Evolutionary conservation across 2,113 vertebrate genomes (phyloP).

Genomic region (Dipodomys spectabilis): DNA sequence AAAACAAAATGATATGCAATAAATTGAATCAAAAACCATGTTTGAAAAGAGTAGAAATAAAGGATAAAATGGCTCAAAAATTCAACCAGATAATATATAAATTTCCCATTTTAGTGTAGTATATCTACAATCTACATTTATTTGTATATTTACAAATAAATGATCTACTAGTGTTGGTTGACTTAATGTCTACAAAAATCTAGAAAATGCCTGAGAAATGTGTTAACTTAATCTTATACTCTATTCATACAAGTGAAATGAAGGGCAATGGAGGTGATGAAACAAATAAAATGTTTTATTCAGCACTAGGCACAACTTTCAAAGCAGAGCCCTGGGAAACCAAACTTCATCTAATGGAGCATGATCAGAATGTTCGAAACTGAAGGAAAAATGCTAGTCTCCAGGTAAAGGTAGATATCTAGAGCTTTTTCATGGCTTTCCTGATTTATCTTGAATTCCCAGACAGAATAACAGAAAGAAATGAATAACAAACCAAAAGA

Average conservation of each 20-base stretch:
- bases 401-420: neutral
- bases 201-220: neutral
- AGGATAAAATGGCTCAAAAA: neutral
- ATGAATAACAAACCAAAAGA: neutral
- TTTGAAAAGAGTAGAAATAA: rapidly evolving
- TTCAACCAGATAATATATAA: neutral
- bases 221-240: neutral
- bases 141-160: neutral
- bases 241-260: neutral
- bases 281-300: neutral
- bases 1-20: neutral
- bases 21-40: neutral
- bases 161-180: neutral
- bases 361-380: neutral
- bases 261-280: neutral
- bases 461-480: neutral
- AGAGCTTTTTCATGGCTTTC: neutral
- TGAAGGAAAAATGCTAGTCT: neutral
- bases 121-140: too few relatives aligned
- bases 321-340: neutral
- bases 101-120: neutral
- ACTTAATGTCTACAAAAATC: slow-evolving; percentile 4
- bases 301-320: neutral
- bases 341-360: neutral
- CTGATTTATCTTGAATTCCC: neutral